Evolutionary conservation across 2,888 invertebrate genomes (phyloP).

Genomic region (Teleiodes luculella): DNA sequence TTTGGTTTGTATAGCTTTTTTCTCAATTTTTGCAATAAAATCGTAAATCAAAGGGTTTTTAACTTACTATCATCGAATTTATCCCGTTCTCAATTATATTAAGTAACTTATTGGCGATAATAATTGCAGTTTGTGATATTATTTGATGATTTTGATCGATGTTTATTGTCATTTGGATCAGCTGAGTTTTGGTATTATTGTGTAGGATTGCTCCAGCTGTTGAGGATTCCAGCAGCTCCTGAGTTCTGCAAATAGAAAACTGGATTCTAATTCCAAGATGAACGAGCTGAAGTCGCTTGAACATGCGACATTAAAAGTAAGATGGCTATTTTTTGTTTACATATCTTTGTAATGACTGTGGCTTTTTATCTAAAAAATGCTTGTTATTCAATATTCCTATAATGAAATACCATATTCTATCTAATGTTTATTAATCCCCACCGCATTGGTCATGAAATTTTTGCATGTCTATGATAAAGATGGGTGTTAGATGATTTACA

Average conservation of each 20-base stretch:
- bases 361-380: too few species aligned
- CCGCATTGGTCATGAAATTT: too few species aligned
- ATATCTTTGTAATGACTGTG: not conserved
- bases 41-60: too few species aligned
- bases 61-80: too few species aligned
- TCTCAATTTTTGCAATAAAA: too few species aligned
- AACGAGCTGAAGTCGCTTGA: slow-evolving; percentile 96
- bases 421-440: too few species aligned
- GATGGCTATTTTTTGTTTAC: slow-evolving; percentile 14
- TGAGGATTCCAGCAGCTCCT: slow-evolving; percentile 22
- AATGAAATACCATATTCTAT: too few species aligned
- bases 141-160: slow-evolving; percentile 1
- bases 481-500: too few species aligned
- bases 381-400: too few species aligned
- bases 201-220: slow-evolving; percentile 26
- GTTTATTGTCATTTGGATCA: slow-evolving; percentile 40
- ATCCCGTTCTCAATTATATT: too few species aligned
- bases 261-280: slow-evolving; percentile 74
- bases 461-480: too few species aligned
- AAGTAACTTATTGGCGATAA: not conserved
- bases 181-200: slow-evolving; percentile 76
- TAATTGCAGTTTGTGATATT: not conserved
- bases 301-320: slow-evolving; percentile 95
- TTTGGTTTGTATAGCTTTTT: not conserved
- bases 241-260: slow-evolving; percentile 18